Conservation (phyloP, 2,888 invertebrate species). For the Callyntrura guangdongensis region DNA sequence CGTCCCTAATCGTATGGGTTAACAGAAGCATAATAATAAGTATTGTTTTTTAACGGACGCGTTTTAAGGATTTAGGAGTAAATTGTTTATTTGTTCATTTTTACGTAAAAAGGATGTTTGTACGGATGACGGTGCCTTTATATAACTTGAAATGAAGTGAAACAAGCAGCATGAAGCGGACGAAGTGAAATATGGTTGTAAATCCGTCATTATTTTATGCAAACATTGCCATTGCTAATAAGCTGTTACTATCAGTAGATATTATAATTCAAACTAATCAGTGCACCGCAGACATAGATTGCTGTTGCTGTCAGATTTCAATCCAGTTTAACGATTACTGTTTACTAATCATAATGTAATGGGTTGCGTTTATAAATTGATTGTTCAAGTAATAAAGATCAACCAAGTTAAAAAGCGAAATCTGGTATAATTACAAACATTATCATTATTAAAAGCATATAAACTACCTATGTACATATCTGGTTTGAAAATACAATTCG, state of each 20-base stretch:
- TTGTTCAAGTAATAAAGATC: conserved; percentile 37
- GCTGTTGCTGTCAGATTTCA: background rate
- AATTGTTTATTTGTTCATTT: background rate
- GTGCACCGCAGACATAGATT: background rate
- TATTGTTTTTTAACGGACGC: background rate
- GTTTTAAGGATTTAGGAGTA: background rate
- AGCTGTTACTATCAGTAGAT: background rate
- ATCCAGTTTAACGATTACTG: background rate
- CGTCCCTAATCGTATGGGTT: background rate
- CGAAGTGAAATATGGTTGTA: background rate
- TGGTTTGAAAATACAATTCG: too few species aligned
- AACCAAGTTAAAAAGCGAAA: background rate
- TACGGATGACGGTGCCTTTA: conserved; percentile 52
- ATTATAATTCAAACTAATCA: background rate
- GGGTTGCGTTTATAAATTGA: conserved; percentile 42
- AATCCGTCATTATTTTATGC: background rate
- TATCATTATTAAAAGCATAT: too few species aligned
- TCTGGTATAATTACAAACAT: too few species aligned
- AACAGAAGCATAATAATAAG: background rate
- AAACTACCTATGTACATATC: too few species aligned
- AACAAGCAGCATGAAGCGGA: background rate
- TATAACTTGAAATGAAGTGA: background rate
- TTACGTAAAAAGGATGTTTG: background rate
- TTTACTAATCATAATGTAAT: conserved; percentile 5
- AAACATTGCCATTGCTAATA: background rate